Conservation (phyloP, 2,888 invertebrate genomes). For the Agrotis exclamationis region DNA sequence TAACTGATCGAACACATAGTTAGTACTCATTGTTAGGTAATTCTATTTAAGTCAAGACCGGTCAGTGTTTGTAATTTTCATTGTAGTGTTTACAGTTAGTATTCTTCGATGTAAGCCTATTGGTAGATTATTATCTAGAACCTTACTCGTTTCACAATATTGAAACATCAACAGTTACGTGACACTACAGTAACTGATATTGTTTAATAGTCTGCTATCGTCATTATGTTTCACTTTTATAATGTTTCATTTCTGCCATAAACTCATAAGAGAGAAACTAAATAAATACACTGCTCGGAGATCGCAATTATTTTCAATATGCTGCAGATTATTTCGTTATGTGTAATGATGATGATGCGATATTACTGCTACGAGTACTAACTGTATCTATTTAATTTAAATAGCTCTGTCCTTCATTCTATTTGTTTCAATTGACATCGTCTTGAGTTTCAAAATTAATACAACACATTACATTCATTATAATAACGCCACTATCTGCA, state of each 20-base stretch:
- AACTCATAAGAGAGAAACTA: no score
- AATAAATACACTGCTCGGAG: not conserved
- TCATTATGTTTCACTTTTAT: not conserved
- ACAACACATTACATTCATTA: conserved; percentile 18
- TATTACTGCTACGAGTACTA: not conserved
- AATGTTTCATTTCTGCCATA: no score
- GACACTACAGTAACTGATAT: not conserved
- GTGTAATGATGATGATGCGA: no score
- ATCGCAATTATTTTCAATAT: not conserved
- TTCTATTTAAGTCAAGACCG: conserved; percentile 17
- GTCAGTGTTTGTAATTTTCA: conserved; percentile 6
- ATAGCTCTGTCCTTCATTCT: not conserved
- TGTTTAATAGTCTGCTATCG: not conserved
- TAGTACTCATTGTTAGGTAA: conserved; percentile 23
- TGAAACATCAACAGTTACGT: not conserved
- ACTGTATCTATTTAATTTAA: not conserved
- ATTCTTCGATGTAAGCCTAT: not conserved
- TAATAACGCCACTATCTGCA: conserved; percentile 12
- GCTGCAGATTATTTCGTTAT: not conserved
- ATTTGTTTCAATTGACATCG: conserved; percentile 6
- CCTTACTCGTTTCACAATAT: conserved; percentile 1
- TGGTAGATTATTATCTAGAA: not conserved
- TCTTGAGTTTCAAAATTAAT: conserved; percentile 6
- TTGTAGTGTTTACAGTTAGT: not conserved
- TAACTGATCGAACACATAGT: conserved; percentile 11